Conservation (phyloP, 2,113 vertebrate genomes). For the Pionites leucogaster region DNA sequence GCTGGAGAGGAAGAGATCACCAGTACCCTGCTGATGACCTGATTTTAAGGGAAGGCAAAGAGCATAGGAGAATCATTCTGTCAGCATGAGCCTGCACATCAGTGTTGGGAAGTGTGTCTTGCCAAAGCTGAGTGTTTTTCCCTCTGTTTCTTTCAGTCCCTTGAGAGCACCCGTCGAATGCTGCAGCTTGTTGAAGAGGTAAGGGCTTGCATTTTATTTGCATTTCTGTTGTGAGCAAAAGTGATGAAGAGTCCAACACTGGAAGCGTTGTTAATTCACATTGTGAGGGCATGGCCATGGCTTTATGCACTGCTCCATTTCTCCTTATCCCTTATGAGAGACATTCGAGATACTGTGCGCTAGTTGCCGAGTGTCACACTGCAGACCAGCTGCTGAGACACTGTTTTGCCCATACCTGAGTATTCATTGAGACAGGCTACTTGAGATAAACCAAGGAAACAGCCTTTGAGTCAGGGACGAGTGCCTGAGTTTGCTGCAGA, state of each 20-base stretch:
- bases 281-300: background rate
- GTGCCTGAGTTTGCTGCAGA: background rate
- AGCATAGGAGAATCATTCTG: background rate
- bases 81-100: background rate
- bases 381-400: background rate
- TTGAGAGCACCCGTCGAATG: constrained; percentile 99
- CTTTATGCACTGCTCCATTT: background rate
- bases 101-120: background rate
- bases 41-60: background rate
- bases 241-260: background rate
- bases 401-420: background rate
- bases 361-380: background rate
- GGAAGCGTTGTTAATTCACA: background rate
- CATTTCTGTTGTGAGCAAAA: background rate
- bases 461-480: background rate
- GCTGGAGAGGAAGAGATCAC: background rate
- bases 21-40: background rate
- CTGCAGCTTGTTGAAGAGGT: constrained; percentile 99
- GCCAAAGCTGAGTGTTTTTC: background rate
- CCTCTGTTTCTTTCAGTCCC: constrained; percentile 79
- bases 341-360: background rate
- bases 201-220: constrained; percentile 61
- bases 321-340: background rate
- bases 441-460: background rate
- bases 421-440: background rate